Evolutionary conservation across 2,888 invertebrate genomes (phyloP), one percentile per base, ranked within the genome.

Genomic region (Acrobasis suavella): DNA sequence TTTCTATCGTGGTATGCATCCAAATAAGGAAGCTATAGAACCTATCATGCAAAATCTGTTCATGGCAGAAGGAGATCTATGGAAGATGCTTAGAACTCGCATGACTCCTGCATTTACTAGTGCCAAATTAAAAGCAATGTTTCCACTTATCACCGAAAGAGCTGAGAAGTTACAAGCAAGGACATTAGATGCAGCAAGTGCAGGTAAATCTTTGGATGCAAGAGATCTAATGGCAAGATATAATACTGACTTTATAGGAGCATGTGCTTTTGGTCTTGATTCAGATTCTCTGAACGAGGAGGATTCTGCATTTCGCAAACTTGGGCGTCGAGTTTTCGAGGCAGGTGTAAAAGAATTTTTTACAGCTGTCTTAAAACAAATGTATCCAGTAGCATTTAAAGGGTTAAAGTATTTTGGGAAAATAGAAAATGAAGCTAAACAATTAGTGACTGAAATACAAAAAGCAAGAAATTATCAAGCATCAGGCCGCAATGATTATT

Each of bases 201-300:
- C 56, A 0, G 67, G 64, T 0, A 64, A 68, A 0, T 70, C 71
- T 10, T 46, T 39, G 1, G 76, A 76, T 38, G 66, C 72, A 0
- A 65, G 72, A 15, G 74, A 76, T n/a, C 61, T 77, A 0, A 76
- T 75, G 73, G 71, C 75, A 2, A 62, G 75, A 17, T 78, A 74
- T 49, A 75, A 75, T 0, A 76, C 72, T 0, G 78, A 78, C 42
- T 73, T 78, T 15, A 75, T 77, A 1, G 77, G 78, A 1, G 69
- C 75, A 0, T 75, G 74, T 39, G 77, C 72, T 0, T 78, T 76
- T 14, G 78, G 77, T 0, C 64, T 78, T 9, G 72, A 78, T 6
- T 67, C 69, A 3, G 67, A 58, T 46, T 58, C 50, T 2, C 15
- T 60, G 12, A 60, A 60, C 6, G 51, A 64, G 12, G 64, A 66